These are phyloP conservation scores for Hipparchia sbordonii DNA, from an alignment of 2,888 invertebrate genomes.

Conservation along the genomic window DNA sequence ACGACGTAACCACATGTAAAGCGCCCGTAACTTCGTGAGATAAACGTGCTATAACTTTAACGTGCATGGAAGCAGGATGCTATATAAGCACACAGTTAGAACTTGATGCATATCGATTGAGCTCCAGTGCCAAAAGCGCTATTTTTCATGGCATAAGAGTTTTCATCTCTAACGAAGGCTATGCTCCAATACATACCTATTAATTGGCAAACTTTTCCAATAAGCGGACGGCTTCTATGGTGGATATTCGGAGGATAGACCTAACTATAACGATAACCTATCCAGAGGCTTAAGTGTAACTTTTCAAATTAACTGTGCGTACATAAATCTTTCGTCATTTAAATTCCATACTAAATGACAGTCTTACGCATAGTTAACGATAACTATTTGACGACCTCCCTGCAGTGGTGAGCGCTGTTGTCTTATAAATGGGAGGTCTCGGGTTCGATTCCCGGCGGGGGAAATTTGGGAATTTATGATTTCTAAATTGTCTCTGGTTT, in stretches of 20 bases:
- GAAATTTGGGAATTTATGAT: too few species aligned
- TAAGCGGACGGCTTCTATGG: neutral
- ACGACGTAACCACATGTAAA: too few species aligned
- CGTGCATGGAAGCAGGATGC: slow-evolving; percentile 18
- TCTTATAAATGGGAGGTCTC: too few species aligned
- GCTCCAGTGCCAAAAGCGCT: neutral
- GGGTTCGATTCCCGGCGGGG: too few species aligned
- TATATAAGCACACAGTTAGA: neutral
- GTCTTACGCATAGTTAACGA: neutral
- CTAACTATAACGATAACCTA: neutral
- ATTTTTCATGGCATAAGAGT: slow-evolving; percentile 1
- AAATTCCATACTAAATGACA: neutral
- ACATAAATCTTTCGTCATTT: too few species aligned
- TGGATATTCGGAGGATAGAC: neutral
- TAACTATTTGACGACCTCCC: too few species aligned
- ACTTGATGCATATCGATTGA: slow-evolving; percentile 13
- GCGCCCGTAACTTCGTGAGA: too few species aligned
- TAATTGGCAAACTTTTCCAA: neutral
- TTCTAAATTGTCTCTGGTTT: too few species aligned
- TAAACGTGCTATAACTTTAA: neutral
- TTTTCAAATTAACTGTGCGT: too few species aligned
- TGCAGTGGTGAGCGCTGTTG: too few species aligned
- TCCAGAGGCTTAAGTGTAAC: neutral
- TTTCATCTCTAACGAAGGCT: neutral
- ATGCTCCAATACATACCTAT: neutral